Evolutionary conservation across 2,888 invertebrate species (phyloP), one percentile per base, ranked within the genome.

Genomic region (Parascotia fuliginaria): DNA sequence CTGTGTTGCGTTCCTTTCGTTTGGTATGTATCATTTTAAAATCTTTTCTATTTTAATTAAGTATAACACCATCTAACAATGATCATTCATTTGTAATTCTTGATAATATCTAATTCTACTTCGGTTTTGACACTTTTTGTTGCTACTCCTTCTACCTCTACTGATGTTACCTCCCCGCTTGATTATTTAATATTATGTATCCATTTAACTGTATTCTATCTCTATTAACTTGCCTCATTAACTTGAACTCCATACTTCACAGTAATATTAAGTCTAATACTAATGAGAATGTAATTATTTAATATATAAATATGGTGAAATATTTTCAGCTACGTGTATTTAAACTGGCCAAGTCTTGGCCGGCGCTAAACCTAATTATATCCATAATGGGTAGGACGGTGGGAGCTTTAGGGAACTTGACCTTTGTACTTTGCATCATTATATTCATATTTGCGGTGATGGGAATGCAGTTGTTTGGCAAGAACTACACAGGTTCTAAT

Each of bases 391-490:
- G 97, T 78, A 95, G 97, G 93, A 98, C 98, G 36, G 96, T 98
- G 93, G 98, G 98, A 82, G 98, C 98, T 82, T 94, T 98, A 92
- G 98, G 97, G 93, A 98, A 98, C 93, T 94, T 98, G 92, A 98
- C 97, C 78, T 97, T 98, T 93, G 98, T 98, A 81, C 94, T 98
- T 89, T 97, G 96, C 89, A 98, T 98, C 92, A 98, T 98, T 92
- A 97, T 98, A 93, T 98, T 98, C 94, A 98, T 98, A 92, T 98
- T 98, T 89, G 98, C 98, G 89, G 98, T 98, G 79, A 98, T 98
- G 97, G 98, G 98, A 73, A 98, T 98, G 97, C 98, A 98, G 91
- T 94, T 98, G 77, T 98, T 98, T 93, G 97, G 97, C 75, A 96
- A 96, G 87, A 96, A 97, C 89, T 97, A 97, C 89, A 94, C 94